These are phyloP conservation scores for Phocoena phocoena DNA, from an alignment of 2,113 vertebrate species.

Conservation along the genomic window DNA sequence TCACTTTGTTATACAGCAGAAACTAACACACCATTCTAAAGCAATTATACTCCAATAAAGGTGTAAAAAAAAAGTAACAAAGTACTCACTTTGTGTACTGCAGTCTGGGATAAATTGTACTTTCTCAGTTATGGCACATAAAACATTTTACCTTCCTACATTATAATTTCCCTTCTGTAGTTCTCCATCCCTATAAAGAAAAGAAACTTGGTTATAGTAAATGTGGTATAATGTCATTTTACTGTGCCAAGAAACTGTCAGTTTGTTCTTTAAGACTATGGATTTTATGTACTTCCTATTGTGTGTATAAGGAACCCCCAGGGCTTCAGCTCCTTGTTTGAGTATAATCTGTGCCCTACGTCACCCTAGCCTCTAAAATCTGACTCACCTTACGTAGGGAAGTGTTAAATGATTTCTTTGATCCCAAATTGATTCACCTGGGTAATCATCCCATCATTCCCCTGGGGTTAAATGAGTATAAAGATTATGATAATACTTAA, in stretches of 20 bases:
- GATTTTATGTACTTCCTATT: background rate
- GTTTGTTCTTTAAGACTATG: background rate
- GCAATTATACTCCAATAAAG: no score
- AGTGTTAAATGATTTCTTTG: constrained; percentile 49
- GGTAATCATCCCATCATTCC: constrained; percentile 30
- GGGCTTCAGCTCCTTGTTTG: background rate
- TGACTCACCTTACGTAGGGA: constrained; percentile 13
- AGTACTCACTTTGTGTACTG: background rate
- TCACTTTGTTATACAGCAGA: no score
- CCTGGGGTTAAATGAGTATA: constrained; percentile 46
- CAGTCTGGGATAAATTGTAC: background rate
- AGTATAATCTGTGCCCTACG: background rate
- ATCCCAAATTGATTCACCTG: constrained; percentile 36
- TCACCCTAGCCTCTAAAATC: background rate
- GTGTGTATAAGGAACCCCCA: background rate
- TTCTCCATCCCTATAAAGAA: background rate
- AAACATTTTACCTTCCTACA: constrained; percentile 16
- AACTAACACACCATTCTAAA: no score
- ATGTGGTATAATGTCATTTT: background rate
- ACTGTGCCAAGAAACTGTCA: background rate
- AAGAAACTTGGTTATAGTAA: background rate
- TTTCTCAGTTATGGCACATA: constrained; percentile 24
- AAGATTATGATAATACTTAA: constrained; percentile 59
- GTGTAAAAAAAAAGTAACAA: background rate
- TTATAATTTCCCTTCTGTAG: background rate